Conservation (phyloP, 2,888 invertebrate genomes). For the Leucophenga montana region DNA sequence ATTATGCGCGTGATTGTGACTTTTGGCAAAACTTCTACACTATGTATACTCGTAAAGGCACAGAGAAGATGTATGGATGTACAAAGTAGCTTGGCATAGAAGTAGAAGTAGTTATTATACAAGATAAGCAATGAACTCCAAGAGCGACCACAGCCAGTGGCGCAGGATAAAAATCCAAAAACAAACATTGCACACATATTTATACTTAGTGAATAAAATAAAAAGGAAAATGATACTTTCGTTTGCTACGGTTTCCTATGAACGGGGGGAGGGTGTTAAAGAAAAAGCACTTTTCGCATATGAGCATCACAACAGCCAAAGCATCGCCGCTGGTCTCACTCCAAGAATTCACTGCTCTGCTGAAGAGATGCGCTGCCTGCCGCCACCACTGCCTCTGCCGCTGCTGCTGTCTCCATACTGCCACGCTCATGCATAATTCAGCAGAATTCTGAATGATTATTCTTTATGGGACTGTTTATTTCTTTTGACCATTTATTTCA, state of each 20-base stretch:
- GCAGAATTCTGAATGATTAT: slow-evolving; percentile 73
- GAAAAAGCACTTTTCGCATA: slow-evolving; percentile 56
- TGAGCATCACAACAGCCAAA: slow-evolving; percentile 41
- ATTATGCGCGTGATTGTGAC: slow-evolving; percentile 66
- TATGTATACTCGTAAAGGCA: neutral
- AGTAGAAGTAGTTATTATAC: slow-evolving; percentile 26
- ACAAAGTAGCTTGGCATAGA: slow-evolving; percentile 1
- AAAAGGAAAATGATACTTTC: slow-evolving; percentile 62
- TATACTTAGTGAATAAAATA: slow-evolving; percentile 57
- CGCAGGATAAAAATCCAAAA: slow-evolving; percentile 59
- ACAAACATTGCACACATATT: slow-evolving; percentile 3
- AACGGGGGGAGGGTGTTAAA: neutral
- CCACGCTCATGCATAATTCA: slow-evolving; percentile 72
- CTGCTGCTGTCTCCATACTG: slow-evolving; percentile 12
- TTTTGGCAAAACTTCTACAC: slow-evolving; percentile 54
- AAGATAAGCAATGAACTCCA: slow-evolving; percentile 46
- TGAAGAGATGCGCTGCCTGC: slow-evolving; percentile 1
- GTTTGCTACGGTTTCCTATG: neutral
- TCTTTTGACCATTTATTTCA: slow-evolving; percentile 73
- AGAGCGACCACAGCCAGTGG: slow-evolving; percentile 32
- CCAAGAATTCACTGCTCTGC: neutral
- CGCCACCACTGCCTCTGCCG: too few species aligned
- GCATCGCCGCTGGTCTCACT: neutral
- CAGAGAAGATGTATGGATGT: neutral
- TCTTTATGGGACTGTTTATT: slow-evolving; percentile 74